phyloP scores from a whole-genome alignment of 2,113 vertebrate genomes.

The Thamnaconus septentrionalis region DNA sequence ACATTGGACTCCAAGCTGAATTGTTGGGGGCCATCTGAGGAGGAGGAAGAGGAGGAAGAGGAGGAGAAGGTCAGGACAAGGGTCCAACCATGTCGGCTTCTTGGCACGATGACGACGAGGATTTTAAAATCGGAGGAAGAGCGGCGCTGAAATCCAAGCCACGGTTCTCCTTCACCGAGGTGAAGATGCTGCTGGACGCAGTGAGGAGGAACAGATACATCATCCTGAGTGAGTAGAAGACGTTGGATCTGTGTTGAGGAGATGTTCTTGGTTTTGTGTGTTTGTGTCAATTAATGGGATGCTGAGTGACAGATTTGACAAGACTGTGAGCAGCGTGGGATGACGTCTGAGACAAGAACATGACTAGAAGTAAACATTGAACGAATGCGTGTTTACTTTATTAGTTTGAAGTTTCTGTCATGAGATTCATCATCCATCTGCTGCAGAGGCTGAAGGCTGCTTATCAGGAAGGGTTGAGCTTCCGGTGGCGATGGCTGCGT shows the following conservation, averaged over 20 bases:
- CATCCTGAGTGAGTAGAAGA: conserved; percentile 62
- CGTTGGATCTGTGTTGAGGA: neutral
- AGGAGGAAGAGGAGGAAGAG: neutral
- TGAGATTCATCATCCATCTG: too few relatives aligned
- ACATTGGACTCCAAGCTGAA: neutral
- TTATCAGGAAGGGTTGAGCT: too few relatives aligned
- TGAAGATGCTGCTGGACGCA: conserved; percentile 60
- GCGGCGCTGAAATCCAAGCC: conserved; percentile 41
- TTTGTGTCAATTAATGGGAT: too few relatives aligned
- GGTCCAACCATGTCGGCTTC: conserved; percentile 23
- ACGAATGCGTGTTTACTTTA: too few relatives aligned
- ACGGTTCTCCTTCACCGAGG: conserved; percentile 61
- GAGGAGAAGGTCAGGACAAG: neutral
- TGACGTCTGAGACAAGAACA: too few relatives aligned
- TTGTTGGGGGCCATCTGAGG: neutral
- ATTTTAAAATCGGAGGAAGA: conserved; percentile 7
- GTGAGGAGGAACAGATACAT: conserved; percentile 70
- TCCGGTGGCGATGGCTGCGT: too few relatives aligned
- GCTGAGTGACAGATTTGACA: too few relatives aligned
- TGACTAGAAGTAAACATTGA: too few relatives aligned
- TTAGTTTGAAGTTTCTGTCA: too few relatives aligned
- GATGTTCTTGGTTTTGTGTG: too few relatives aligned
- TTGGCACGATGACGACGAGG: conserved; percentile 51
- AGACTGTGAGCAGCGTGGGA: too few relatives aligned
- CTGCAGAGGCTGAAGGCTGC: too few relatives aligned